Percentiles rank a stretch among this genome's conserved stretches.
phyloP scores from a whole-genome alignment of 1,140 invertebrate species.

The Euwallacea similis region DNA sequence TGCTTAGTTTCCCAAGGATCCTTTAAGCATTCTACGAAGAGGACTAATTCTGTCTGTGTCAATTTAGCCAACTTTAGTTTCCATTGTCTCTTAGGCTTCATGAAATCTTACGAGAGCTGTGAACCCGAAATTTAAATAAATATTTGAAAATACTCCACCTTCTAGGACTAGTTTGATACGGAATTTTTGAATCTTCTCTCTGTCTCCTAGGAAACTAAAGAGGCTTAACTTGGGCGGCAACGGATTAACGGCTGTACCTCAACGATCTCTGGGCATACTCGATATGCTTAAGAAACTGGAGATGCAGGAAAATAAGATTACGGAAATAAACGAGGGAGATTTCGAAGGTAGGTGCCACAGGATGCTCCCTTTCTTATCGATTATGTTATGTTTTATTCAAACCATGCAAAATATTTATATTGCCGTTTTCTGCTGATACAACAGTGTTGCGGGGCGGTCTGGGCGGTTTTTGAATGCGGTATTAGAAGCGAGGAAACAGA shows the following conservation, averaged over 20 bases:
- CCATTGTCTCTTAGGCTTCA: too few species aligned
- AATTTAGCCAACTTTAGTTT: too few species aligned
- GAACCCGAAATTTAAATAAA: too few species aligned
- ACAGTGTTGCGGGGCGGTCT: not conserved
- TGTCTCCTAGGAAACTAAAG: slow-evolving; percentile 71
- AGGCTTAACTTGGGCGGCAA: slow-evolving; percentile 86
- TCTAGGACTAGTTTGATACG: too few species aligned
- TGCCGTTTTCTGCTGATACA: not conserved
- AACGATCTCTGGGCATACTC: slow-evolving; percentile 72
- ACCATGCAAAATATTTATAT: not conserved
- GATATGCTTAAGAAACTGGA: slow-evolving; percentile 82
- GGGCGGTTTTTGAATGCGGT: not conserved
- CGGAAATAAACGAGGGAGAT: slow-evolving; percentile 75
- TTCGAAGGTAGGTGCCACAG: slow-evolving; percentile 72
- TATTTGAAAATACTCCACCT: too few species aligned
- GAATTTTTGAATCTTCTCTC: too few species aligned
- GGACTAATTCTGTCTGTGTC: too few species aligned
- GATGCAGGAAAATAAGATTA: slow-evolving; percentile 83
- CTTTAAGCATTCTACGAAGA: too few species aligned
- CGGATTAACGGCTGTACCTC: slow-evolving; percentile 73
- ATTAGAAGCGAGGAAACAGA: not conserved
- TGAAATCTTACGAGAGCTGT: too few species aligned
- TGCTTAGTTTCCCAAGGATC: too few species aligned
- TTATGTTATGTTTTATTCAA: slow-evolving; percentile 6
- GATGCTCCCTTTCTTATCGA: not conserved